Evolutionary conservation across 2,113 vertebrate genomes (phyloP).

Genomic region (Cygnus buccinator): DNA sequence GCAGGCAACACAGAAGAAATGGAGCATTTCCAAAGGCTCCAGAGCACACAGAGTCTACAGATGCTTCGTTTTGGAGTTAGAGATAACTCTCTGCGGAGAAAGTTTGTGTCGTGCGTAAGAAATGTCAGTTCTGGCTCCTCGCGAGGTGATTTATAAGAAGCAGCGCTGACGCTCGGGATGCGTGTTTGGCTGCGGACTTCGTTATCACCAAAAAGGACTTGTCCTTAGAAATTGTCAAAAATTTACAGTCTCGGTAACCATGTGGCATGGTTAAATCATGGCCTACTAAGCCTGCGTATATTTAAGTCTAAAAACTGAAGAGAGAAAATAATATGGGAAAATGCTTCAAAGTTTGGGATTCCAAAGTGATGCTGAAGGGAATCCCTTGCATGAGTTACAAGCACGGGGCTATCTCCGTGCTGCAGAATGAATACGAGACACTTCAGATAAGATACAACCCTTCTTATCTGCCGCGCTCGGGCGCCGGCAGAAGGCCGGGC

Average conservation of each 20-base stretch:
- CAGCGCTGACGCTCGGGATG: neutral
- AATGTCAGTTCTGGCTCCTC: neutral
- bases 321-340: neutral
- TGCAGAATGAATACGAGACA: neutral
- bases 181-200: neutral
- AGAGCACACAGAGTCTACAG: neutral
- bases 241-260: neutral
- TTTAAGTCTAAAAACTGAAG: neutral
- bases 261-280: neutral
- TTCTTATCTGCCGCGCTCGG: neutral
- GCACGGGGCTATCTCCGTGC: neutral
- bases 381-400: neutral
- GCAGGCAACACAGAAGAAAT: neutral
- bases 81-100: neutral
- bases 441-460: neutral
- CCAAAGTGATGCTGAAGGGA: neutral
- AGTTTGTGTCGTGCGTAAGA: neutral
- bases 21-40: neutral
- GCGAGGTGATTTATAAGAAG: neutral
- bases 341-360: neutral
- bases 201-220: neutral
- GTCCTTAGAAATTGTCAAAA: neutral
- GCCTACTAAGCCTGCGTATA: neutral
- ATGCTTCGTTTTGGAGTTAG: neutral
- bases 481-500: neutral